phyloP scores from a whole-genome alignment of 2,797 vertebrate genomes.

The Vipera ursinii region DNA sequence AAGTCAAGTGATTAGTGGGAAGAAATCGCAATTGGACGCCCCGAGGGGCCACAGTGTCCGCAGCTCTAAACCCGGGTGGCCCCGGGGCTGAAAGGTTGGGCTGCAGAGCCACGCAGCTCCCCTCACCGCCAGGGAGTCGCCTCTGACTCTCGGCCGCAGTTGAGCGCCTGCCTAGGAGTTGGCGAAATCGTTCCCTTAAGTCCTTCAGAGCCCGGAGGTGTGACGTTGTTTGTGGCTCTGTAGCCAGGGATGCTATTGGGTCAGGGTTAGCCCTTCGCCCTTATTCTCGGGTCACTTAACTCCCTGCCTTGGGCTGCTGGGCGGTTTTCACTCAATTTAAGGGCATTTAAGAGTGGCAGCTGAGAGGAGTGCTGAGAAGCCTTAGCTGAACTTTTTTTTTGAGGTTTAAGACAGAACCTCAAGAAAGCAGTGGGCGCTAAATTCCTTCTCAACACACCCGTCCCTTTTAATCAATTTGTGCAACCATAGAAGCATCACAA shows the following conservation, averaged over 20 bases:
- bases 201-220: background rate
- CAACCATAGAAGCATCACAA: background rate
- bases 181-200: background rate
- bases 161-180: background rate
- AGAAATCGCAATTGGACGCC: background rate
- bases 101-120: background rate
- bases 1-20: background rate
- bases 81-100: background rate
- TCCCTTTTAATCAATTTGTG: background rate
- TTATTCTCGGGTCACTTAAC: background rate
- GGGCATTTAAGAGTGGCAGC: background rate
- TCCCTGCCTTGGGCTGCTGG: background rate
- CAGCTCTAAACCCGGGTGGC: background rate
- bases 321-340: background rate
- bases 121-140: background rate
- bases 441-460: background rate
- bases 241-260: background rate
- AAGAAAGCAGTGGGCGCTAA: background rate
- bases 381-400: background rate
- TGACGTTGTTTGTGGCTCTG: background rate
- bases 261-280: background rate
- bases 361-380: background rate
- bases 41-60: background rate
- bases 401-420: background rate
- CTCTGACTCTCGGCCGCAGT: background rate